Conservation (phyloP, 2,888 invertebrate species). For the Sminthurides aquaticus region DNA sequence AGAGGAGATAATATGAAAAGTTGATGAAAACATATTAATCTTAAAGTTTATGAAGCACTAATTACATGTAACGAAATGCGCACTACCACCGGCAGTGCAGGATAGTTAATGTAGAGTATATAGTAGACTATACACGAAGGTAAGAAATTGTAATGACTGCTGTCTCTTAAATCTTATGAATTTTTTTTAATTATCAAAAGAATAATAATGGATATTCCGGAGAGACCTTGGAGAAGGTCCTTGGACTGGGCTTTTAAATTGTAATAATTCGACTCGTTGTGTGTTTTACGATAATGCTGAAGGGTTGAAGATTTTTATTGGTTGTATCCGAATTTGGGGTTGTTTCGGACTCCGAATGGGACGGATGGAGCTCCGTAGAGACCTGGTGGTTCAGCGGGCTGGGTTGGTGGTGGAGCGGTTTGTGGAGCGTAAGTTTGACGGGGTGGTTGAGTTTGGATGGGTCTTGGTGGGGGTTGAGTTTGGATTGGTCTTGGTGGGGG, state of each 20-base stretch:
- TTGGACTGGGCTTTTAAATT: not conserved
- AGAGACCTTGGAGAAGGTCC: not conserved
- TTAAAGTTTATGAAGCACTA: too few species aligned
- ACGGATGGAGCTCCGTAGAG: slow-evolving; percentile 39
- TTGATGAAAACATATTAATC: too few species aligned
- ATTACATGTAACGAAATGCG: too few species aligned
- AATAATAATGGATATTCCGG: not conserved
- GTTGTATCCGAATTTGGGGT: slow-evolving; percentile 42
- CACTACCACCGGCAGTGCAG: too few species aligned
- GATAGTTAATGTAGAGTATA: too few species aligned
- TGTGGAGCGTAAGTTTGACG: slow-evolving; percentile 7
- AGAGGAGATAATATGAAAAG: too few species aligned
- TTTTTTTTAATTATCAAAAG: not conserved
- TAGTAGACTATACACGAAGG: not conserved
- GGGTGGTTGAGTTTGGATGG: slow-evolving; percentile 16
- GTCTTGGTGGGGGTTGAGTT: slow-evolving; percentile 14
- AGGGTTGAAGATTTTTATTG: too few species aligned
- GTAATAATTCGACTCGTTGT: not conserved
- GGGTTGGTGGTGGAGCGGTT: slow-evolving; percentile 20
- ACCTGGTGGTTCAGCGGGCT: slow-evolving; percentile 29
- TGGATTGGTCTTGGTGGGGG: slow-evolving; percentile 5
- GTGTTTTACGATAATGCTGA: not conserved
- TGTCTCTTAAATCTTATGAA: not conserved
- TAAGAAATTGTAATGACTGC: not conserved
- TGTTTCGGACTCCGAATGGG: slow-evolving; percentile 41